phyloP scores from a whole-genome alignment of 2,797 vertebrate species.

The Bryconaethiops microstoma region DNA sequence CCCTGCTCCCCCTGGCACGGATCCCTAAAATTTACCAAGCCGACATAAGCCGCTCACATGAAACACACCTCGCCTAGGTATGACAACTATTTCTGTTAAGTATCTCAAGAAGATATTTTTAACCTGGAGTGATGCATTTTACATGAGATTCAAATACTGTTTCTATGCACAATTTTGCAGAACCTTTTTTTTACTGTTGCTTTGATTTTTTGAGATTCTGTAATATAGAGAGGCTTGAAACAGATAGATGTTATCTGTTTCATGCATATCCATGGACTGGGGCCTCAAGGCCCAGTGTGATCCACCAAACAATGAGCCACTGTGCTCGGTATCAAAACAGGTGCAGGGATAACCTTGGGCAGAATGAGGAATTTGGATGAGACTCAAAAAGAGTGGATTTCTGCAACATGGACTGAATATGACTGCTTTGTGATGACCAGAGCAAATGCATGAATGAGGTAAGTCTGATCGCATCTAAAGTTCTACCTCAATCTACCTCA shows the following conservation, averaged over 20 bases:
- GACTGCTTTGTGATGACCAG: not conserved
- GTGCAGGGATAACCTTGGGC: not conserved
- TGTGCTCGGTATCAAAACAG: not conserved
- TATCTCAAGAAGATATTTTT: constrained; percentile 2
- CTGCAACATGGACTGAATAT: not conserved
- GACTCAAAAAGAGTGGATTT: not conserved
- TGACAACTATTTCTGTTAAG: constrained; percentile 14
- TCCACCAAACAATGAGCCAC: not conserved
- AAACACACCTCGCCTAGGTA: not conserved
- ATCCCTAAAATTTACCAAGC: not conserved
- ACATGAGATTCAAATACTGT: constrained; percentile 24
- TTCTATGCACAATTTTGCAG: constrained; percentile 16
- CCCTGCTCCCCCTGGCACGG: not conserved
- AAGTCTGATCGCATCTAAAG: too few species aligned
- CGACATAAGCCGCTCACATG: not conserved
- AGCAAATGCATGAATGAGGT: too few species aligned
- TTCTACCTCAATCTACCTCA: too few species aligned
- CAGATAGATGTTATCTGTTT: not conserved
- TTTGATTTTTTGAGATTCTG: not conserved
- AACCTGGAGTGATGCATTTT: constrained; percentile 14
- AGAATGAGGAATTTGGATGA: not conserved
- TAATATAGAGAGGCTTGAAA: not conserved
- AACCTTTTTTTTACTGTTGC: not conserved
- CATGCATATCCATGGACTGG: not conserved
- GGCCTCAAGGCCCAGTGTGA: not conserved